Evolutionary conservation across 1,140 invertebrate species (phyloP).

Genomic region (Drosophila persimilis): DNA sequence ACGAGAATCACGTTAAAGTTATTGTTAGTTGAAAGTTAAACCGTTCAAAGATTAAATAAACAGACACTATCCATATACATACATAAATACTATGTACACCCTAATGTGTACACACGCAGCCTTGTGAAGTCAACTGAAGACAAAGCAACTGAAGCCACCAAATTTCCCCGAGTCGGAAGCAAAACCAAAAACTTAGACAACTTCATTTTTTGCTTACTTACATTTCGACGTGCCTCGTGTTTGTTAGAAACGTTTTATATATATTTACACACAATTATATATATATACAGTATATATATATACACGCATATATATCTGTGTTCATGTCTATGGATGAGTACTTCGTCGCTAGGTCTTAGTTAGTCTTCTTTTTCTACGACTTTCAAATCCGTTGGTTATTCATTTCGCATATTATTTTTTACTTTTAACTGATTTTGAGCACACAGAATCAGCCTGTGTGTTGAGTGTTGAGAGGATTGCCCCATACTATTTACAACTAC

Average conservation of each 20-base stretch:
- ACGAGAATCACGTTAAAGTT: slow-evolving; percentile 66
- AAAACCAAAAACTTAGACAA: slow-evolving; percentile 60
- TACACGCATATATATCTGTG: slow-evolving; percentile 52
- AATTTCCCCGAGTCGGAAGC: slow-evolving; percentile 69
- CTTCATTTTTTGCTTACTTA: slow-evolving; percentile 72
- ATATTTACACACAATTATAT: slow-evolving; percentile 60
- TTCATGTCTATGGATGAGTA: slow-evolving; percentile 49
- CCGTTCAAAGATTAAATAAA: slow-evolving; percentile 53
- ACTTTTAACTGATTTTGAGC: slow-evolving; percentile 17
- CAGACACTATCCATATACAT: slow-evolving; percentile 62
- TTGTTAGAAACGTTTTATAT: slow-evolving; percentile 78
- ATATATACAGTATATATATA: slow-evolving; percentile 25
- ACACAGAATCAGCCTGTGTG: slow-evolving; percentile 28
- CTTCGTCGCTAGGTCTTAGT: slow-evolving; percentile 66
- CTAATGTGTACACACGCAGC: slow-evolving; percentile 48
- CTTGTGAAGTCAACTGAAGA: slow-evolving; percentile 67
- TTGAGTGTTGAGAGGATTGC: slow-evolving; percentile 24
- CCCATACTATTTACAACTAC: slow-evolving; percentile 38
- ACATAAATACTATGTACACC: slow-evolving; percentile 23
- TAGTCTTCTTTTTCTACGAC: slow-evolving; percentile 43
- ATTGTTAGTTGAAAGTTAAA: slow-evolving; percentile 72
- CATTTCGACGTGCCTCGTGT: slow-evolving; percentile 78
- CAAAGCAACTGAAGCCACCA: slow-evolving; percentile 76
- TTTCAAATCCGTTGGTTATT: slow-evolving; percentile 33
- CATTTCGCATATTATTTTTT: slow-evolving; percentile 10